These are phyloP conservation scores for Mythimna albipuncta DNA, from an alignment of 2,888 invertebrate species.

Conservation along the genomic window DNA sequence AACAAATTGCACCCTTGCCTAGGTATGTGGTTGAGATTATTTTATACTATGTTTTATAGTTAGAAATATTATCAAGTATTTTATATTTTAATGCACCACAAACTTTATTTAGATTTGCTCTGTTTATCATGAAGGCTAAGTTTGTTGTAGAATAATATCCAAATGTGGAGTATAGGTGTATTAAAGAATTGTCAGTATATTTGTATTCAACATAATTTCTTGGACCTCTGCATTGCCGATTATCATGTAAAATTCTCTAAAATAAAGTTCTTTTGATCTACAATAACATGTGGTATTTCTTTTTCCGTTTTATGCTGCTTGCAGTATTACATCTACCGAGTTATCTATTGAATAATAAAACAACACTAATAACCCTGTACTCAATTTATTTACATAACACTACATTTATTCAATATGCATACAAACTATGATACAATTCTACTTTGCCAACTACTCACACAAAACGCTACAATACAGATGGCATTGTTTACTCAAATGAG, in stretches of 20 bases:
- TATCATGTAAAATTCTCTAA: conserved; percentile 90
- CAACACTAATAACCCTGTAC: conserved; percentile 22
- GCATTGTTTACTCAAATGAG: conserved; percentile 24
- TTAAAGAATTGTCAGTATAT: conserved; percentile 87
- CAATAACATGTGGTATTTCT: conserved; percentile 56
- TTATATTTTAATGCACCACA: conserved; percentile 81
- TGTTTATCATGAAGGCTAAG: conserved; percentile 82
- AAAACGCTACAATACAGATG: conserved; percentile 33
- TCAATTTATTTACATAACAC: conserved; percentile 40
- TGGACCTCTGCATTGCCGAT: conserved; percentile 90
- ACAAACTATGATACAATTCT: conserved; percentile 22
- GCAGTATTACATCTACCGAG: conserved; percentile 10
- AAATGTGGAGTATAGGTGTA: conserved; percentile 87
- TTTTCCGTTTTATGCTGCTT: conserved; percentile 11
- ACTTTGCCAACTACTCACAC: conserved; percentile 12
- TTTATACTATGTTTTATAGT: conserved; percentile 77
- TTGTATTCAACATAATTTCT: conserved; percentile 89
- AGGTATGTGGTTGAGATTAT: conserved; percentile 79
- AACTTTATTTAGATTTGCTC: conserved; percentile 80
- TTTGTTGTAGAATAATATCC: conserved; percentile 86
- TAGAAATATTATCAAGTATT: conserved; percentile 75
- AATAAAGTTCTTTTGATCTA: conserved; percentile 91
- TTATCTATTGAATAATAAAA: conserved; percentile 40
- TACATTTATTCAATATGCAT: conserved; percentile 20
- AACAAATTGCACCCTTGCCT: conserved; percentile 80